Percentiles rank a stretch among this genome's conserved stretches.
Evolutionary conservation across 2,888 invertebrate genomes (phyloP).

Genomic region (Cenopis cana): DNA sequence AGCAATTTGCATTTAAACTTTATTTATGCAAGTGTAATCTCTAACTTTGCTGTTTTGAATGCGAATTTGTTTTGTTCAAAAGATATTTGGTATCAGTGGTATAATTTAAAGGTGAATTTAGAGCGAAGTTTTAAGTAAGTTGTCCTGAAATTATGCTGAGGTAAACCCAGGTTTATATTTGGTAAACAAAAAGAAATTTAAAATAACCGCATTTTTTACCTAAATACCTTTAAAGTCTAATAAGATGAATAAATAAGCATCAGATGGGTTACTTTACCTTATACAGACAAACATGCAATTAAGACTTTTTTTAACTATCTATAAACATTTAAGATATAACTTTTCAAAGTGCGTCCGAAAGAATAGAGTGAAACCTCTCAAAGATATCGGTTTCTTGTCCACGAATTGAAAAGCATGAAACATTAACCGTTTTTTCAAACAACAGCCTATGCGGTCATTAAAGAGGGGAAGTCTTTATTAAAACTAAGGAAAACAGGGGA

Average conservation of each 20-base stretch:
- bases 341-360: neutral
- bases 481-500: slow-evolving; percentile 15
- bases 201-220: neutral
- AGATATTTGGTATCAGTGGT: neutral
- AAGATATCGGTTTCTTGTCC: neutral
- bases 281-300: too few species aligned
- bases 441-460: slow-evolving; percentile 14
- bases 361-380: neutral
- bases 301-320: too few species aligned
- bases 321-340: neutral
- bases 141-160: neutral
- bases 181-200: neutral
- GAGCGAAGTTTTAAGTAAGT: slow-evolving; percentile 3
- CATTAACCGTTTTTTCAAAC: slow-evolving; percentile 4
- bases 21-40: slow-evolving; percentile 27
- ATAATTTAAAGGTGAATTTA: slow-evolving; percentile 9
- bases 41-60: slow-evolving; percentile 24
- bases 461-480: slow-evolving; percentile 25
- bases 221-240: too few species aligned
- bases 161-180: neutral
- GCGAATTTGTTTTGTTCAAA: slow-evolving; percentile 28
- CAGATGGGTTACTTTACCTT: too few species aligned
- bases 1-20: slow-evolving; percentile 20
- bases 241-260: too few species aligned
- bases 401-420: neutral